Conservation (phyloP, 1,140 invertebrate genomes). For the Xylocopa sonorina region DNA sequence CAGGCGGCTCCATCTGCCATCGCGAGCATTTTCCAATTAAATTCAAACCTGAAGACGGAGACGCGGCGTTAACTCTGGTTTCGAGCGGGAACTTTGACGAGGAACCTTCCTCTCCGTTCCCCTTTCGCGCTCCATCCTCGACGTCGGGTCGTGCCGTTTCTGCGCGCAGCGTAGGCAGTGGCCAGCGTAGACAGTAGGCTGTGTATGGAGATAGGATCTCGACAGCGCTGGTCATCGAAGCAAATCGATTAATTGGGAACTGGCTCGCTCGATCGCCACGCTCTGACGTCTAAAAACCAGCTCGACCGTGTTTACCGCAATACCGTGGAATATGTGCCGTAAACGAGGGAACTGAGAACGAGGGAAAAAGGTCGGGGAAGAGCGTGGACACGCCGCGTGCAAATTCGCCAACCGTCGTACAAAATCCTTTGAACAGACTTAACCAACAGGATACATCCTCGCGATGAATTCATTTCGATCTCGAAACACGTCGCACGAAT, state of each 20-base stretch:
- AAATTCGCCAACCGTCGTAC: no score
- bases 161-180: constrained; percentile 19
- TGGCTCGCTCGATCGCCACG: constrained; percentile 61
- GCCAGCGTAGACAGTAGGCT: constrained; percentile 31
- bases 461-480: neutral
- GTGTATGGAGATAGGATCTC: constrained; percentile 56
- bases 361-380: neutral
- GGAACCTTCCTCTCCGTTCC: neutral
- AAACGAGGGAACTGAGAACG: neutral
- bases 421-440: no score
- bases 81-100: neutral
- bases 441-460: no score
- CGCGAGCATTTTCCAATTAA: no score
- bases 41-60: no score
- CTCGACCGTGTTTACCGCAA: constrained; percentile 56
- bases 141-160: constrained; percentile 22
- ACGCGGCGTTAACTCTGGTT: neutral
- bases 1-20: no score
- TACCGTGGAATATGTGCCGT: constrained; percentile 21
- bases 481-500: neutral
- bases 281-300: constrained; percentile 60
- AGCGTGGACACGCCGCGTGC: neutral
- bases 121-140: constrained; percentile 1
- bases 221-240: constrained; percentile 70
- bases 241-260: constrained; percentile 74